Evolutionary conservation across 1,140 invertebrate species (phyloP).

Genomic region (Dufourea novaeangliae): DNA sequence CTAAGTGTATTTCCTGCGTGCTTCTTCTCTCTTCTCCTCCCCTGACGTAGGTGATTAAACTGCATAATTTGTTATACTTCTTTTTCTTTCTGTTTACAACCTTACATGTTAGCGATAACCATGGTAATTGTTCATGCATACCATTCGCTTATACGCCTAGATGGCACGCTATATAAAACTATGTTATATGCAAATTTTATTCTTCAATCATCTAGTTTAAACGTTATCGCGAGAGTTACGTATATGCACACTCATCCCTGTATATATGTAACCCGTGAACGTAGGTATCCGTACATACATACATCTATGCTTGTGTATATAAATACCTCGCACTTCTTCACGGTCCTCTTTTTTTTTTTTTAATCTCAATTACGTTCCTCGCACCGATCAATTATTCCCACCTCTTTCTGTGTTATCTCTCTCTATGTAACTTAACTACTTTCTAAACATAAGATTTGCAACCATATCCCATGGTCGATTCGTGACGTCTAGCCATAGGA

Average conservation of each 20-base stretch:
- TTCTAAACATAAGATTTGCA: conserved; percentile 40
- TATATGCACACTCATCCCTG: conserved; percentile 1
- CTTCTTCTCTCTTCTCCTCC: not conserved
- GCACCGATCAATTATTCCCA: conserved; percentile 8
- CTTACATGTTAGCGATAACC: conserved; percentile 65
- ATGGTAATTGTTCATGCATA: conserved; percentile 72
- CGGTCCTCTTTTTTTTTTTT: conserved; percentile 4
- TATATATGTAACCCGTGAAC: not conserved
- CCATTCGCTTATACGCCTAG: conserved; percentile 72
- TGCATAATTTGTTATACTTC: conserved; percentile 45
- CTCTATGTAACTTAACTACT: conserved; percentile 35
- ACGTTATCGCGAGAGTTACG: conserved; percentile 36
- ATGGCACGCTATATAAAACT: conserved; percentile 79
- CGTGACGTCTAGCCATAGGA: conserved; percentile 43
- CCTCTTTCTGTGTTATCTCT: not conserved
- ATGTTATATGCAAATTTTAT: conserved; percentile 73
- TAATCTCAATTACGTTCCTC: conserved; percentile 26
- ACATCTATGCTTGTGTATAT: conserved; percentile 6
- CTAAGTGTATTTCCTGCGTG: too few species aligned
- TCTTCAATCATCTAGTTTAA: conserved; percentile 45
- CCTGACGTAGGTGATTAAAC: conserved; percentile 48
- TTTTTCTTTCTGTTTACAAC: conserved; percentile 53
- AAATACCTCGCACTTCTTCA: conserved; percentile 26
- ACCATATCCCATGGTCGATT: conserved; percentile 46
- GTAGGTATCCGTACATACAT: not conserved